These are phyloP conservation scores for Pogonognathellus flavescens DNA, from an alignment of 1,140 invertebrate genomes.

Conservation along the genomic window DNA sequence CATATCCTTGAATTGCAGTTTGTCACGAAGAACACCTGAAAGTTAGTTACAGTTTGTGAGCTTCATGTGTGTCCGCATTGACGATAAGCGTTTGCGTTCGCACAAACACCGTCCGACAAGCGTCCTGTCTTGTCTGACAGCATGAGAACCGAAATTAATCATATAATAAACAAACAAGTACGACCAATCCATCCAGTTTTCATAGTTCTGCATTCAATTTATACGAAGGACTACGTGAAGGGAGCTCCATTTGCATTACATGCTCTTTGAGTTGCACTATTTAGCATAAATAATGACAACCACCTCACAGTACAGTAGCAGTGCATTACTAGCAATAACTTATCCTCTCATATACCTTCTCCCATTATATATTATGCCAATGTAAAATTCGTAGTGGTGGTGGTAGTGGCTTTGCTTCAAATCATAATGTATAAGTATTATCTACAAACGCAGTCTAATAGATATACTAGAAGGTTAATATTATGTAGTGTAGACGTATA, in stretches of 20 bases:
- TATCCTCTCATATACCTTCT: no score
- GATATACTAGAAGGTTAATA: no score
- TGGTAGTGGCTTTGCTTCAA: no score
- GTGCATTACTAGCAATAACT: background rate
- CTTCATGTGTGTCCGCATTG: slow-evolving; percentile 46
- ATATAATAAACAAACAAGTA: slow-evolving; percentile 47
- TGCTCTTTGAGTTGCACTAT: background rate
- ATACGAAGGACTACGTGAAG: background rate
- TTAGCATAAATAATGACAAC: background rate
- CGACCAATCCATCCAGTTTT: slow-evolving; percentile 48
- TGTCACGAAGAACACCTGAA: background rate
- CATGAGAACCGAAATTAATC: slow-evolving; percentile 51
- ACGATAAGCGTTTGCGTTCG: slow-evolving; percentile 43
- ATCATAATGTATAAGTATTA: no score
- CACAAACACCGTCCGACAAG: slow-evolving; percentile 47
- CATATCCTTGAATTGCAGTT: background rate
- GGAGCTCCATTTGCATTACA: background rate
- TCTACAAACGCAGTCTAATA: no score
- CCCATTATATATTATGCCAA: no score
- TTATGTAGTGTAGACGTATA: no score
- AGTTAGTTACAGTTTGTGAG: slow-evolving; percentile 1
- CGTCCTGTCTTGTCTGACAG: slow-evolving; percentile 49
- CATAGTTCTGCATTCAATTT: slow-evolving; percentile 20
- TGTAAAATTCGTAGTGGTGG: no score
- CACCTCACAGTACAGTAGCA: no score